phyloP scores from a whole-genome alignment of 2,888 invertebrate species.

The Cerastis leucographa region DNA sequence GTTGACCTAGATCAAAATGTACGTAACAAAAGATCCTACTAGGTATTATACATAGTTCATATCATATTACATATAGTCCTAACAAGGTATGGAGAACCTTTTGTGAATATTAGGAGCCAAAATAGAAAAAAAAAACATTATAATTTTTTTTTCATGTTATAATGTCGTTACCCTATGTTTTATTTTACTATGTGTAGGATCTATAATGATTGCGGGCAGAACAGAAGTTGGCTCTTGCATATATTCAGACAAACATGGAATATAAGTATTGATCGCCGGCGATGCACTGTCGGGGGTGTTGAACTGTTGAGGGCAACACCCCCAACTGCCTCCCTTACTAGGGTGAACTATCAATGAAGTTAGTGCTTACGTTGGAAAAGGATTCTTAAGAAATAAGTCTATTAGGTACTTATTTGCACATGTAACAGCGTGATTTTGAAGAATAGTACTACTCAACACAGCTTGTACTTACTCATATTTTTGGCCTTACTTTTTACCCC shows the following conservation, averaged over 20 bases:
- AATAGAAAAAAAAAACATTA: not conserved
- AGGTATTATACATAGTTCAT: too few species aligned
- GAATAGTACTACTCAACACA: not conserved
- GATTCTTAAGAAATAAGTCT: not conserved
- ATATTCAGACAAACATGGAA: not conserved
- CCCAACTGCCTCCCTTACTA: not conserved
- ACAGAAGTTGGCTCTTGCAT: not conserved
- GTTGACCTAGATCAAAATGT: not conserved
- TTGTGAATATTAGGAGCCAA: not conserved
- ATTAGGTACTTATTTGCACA: not conserved
- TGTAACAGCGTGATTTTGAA: not conserved
- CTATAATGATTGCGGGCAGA: not conserved
- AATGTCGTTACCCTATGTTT: not conserved
- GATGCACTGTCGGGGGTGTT: too few species aligned
- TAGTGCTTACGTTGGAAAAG: not conserved
- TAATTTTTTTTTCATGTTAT: not conserved
- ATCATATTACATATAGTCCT: too few species aligned
- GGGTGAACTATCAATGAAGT: not conserved
- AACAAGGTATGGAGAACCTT: not conserved
- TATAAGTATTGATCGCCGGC: conserved; percentile 11
- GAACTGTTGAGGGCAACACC: too few species aligned
- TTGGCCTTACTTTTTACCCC: not conserved
- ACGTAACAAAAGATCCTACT: not conserved
- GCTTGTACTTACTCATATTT: not conserved
- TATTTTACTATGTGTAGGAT: not conserved